phyloP scores from a whole-genome alignment of 2,113 vertebrate species.

The Proteles cristata region DNA sequence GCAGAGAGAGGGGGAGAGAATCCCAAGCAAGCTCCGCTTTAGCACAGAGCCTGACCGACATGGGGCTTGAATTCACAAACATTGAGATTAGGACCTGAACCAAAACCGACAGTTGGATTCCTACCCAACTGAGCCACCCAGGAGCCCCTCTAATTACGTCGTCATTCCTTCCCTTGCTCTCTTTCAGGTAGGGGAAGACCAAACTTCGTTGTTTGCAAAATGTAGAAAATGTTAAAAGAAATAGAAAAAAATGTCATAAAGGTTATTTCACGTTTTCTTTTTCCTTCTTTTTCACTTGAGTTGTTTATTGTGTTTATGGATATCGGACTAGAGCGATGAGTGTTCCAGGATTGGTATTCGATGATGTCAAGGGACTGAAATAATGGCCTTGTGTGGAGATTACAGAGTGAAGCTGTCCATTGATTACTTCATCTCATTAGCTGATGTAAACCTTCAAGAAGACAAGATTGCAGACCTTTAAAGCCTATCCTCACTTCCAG shows the following conservation, averaged over 20 bases:
- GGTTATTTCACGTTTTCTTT: background rate
- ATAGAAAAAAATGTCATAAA: background rate
- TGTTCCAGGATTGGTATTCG: constrained; percentile 70
- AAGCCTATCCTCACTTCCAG: constrained; percentile 53
- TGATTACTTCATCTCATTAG: constrained; percentile 86
- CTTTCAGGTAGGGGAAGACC: background rate
- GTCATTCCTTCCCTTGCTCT: background rate
- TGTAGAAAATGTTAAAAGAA: background rate
- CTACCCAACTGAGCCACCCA: too few species aligned
- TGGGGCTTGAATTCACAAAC: too few species aligned
- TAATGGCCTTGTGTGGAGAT: constrained; percentile 82
- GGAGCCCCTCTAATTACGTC: background rate
- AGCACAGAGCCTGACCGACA: too few species aligned
- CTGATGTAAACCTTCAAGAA: constrained; percentile 80
- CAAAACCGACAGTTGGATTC: too few species aligned
- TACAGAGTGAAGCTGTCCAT: constrained; percentile 74
- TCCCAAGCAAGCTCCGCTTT: too few species aligned
- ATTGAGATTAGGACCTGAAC: too few species aligned
- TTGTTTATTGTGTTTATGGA: constrained; percentile 55
- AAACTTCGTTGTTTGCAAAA: background rate
- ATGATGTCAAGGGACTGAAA: constrained; percentile 80
- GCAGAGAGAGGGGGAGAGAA: too few species aligned
- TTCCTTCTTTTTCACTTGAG: constrained; percentile 14
- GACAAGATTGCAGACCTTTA: constrained; percentile 79
- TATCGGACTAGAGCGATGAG: constrained; percentile 78